Percentiles rank a stretch among this genome's conserved stretches.
These are phyloP conservation scores for Ophioderma brevispina DNA, from an alignment of 35 echinoderm and acorn worm genomes.

Conservation along the genomic window DNA sequence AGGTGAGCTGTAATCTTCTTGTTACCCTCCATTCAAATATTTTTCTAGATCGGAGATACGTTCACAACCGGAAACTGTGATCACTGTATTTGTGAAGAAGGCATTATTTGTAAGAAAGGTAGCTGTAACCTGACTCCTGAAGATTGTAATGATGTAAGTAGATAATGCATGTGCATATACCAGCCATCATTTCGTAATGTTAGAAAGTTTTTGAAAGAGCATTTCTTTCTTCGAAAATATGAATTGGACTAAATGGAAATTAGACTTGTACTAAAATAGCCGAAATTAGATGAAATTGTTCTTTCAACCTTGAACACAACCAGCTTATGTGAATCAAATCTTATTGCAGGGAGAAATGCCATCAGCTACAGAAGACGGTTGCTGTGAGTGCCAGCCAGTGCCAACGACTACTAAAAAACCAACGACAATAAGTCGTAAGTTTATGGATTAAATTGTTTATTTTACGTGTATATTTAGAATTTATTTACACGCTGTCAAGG, in stretches of 20 bases:
- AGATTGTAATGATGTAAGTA: slow-evolving; percentile 30
- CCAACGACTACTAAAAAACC: slow-evolving; percentile 23
- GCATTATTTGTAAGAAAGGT: neutral
- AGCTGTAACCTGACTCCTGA: slow-evolving; percentile 19
- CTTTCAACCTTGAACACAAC: neutral
- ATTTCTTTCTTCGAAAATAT: neutral
- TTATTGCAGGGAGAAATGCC: slow-evolving; percentile 30
- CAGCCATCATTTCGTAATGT: neutral
- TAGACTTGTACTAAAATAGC: neutral
- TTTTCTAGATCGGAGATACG: neutral
- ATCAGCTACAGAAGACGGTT: slow-evolving; percentile 3
- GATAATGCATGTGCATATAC: neutral
- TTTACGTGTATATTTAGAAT: no score
- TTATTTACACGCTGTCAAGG: no score
- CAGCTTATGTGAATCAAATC: neutral
- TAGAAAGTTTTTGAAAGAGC: neutral
- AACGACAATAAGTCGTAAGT: slow-evolving; percentile 4
- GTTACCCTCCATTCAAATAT: neutral
- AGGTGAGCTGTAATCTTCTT: neutral
- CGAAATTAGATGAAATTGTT: neutral
- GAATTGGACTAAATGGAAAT: neutral
- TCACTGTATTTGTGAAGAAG: slow-evolving; percentile 15
- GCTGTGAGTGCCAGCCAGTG: slow-evolving; percentile 40
- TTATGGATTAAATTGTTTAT: no score
- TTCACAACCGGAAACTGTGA: slow-evolving; percentile 17